A percentile compares a stretch with the other conserved stretches of the same genome.
phyloP scores from a whole-genome alignment of 1,140 invertebrate genomes.

The Melanaphis sacchari region DNA sequence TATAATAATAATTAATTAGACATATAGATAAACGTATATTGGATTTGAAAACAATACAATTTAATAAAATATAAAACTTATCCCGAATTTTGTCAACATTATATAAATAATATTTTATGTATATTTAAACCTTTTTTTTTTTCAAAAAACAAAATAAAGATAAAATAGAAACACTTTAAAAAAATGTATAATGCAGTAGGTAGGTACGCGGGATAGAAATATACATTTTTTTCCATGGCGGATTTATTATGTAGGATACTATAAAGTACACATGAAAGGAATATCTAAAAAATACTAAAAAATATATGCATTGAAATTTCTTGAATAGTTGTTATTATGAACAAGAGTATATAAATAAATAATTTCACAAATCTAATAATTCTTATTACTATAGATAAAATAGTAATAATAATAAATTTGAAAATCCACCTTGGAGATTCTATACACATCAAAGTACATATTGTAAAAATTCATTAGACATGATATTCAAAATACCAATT shows the following conservation, averaged over 20 bases:
- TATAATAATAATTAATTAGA: background rate
- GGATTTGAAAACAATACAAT: background rate
- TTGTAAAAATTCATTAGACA: background rate
- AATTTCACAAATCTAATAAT: background rate
- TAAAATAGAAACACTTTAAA: conserved; percentile 7
- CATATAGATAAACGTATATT: background rate
- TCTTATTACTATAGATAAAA: background rate
- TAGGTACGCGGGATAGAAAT: background rate
- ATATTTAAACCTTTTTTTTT: background rate
- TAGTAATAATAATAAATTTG: background rate
- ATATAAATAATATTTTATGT: background rate
- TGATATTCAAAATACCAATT: background rate
- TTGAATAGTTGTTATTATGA: background rate
- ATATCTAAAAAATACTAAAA: background rate
- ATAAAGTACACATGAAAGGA: conserved; percentile 17
- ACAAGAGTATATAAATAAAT: conserved; percentile 14
- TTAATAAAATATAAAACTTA: background rate
- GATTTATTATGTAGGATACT: background rate
- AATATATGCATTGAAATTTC: background rate
- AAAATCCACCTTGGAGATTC: background rate
- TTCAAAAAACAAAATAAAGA: background rate
- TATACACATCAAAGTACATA: background rate
- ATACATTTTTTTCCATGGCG: background rate
- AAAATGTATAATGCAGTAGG: background rate
- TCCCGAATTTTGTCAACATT: background rate